Conservation (phyloP, 2,797 vertebrate species). For the Phoxinus dragarum region DNA sequence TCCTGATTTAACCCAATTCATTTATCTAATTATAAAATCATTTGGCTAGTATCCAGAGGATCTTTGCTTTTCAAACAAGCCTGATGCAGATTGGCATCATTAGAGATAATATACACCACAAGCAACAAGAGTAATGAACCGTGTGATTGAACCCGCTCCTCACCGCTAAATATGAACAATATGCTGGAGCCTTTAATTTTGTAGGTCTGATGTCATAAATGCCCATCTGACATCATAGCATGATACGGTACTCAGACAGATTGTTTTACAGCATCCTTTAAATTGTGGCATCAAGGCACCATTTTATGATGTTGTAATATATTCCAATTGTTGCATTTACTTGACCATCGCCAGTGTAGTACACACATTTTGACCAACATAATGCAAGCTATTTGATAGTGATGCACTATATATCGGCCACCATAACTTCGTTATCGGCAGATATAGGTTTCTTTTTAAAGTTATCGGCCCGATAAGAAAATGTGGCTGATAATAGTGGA, state of each 20-base stretch:
- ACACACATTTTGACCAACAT: background rate
- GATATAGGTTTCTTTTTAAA: no score
- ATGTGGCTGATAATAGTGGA: no score
- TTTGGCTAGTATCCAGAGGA: slow-evolving; percentile 59
- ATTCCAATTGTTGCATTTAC: background rate
- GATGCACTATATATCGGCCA: no score
- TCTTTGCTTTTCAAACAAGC: slow-evolving; percentile 51
- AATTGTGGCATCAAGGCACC: background rate
- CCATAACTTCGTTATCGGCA: no score
- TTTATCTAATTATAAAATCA: slow-evolving; percentile 62
- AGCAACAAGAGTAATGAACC: slow-evolving; percentile 60
- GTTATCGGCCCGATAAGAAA: no score
- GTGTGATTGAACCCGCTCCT: slow-evolving; percentile 54
- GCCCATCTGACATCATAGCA: slow-evolving; percentile 17
- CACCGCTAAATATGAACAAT: slow-evolving; percentile 52
- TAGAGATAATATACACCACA: slow-evolving; percentile 59
- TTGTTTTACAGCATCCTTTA: background rate
- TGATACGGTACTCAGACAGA: background rate
- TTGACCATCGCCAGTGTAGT: background rate
- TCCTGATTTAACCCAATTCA: slow-evolving; percentile 53
- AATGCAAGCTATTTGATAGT: background rate
- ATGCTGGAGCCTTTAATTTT: slow-evolving; percentile 37
- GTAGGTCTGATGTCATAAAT: slow-evolving; percentile 41
- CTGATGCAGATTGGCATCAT: slow-evolving; percentile 55
- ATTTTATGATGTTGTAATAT: background rate